Evolutionary conservation across 2,888 invertebrate genomes (phyloP), one percentile per base, ranked within the genome.

Genomic region (Tetramorium bicarinatum): DNA sequence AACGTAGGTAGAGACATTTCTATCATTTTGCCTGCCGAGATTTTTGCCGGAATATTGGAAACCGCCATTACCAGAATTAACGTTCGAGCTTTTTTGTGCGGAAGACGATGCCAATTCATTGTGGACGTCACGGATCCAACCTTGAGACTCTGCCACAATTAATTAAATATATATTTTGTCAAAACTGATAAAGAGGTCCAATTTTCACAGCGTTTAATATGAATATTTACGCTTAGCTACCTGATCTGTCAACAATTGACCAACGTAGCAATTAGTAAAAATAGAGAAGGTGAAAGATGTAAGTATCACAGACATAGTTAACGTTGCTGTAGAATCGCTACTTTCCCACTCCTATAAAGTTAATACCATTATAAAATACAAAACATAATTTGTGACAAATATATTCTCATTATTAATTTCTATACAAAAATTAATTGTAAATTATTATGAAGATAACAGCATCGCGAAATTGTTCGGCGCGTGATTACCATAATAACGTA

Each of bases 11-110:
- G 62, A 2, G 91, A 92, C 59, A 92, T 84, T 18, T 91, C 88
- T 15, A 92, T 59, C 76, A 92, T 87, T 71, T 87, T 90, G 0
- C 88, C 91, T 1, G 92, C 92, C 0, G 90, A 88, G 1, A 92
- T 83, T 85, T 85, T 88, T 3, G 85, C 72, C 0, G 91, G 87
- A 75, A 69, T 75, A 75, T 84, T 88, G 0, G 91, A 88, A 76
- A 89, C 85, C 0, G 87, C 83, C 4, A 92, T 91, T 7, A 92
- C 56, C 44, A 91, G 52, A 7, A 90, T 69, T 6, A 91, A 76
- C 52, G 54, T 74, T 7, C 85, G 86, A 7, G 83, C 88, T 18
- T 62, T 84, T 72, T 87, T 88, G 7, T 56, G n/a, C 11, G 90
- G 88, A 29, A 92, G 38, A 56, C 81, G 81, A 66, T 90, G 83